Base-by-base conservation (phyloP, 2,113 vertebrate genomes). In the Forbesichthys papilliferus region DNA sequence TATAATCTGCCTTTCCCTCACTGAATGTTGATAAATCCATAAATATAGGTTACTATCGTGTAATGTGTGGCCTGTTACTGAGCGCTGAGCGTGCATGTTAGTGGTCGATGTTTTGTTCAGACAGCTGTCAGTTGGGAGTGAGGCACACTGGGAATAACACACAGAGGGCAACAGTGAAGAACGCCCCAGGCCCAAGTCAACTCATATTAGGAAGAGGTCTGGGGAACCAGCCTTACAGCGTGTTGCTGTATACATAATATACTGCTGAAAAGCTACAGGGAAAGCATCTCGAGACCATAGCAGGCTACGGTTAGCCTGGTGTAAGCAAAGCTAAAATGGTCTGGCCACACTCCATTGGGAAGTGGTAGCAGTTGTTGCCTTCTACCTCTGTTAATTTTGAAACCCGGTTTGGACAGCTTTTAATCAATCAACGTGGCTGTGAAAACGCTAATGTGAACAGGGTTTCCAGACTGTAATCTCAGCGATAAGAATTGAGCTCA, bases 221-320 rank as follows among this genome's bases (percentile, higher is more conserved):
- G 20, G 73, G 57, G 78, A 58, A 58, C 42, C 76, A 78, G 86
- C 81, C 80, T 84, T 84, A 64, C 55, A 49, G 20, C 49, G 1
- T 11, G 36, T 57, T 18, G 49, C 49, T 51, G 49, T 42, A 42
- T 13, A 53, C 52, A 42, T 8, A 42, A 8, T 42, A 42, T 42
- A 42, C 36, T 42, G 36, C 49, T 12, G 49, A 51, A 51, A 9
- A 51, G 49, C 4, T 42, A 8, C 36, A 7, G 49, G 3, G 49
- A 51, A 51, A 51, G 10, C 9, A 12, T 51, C 11, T 13, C 11
- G 49, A 51, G 11, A 51, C 36, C 5, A 42, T 42, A 42, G 36
- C 2, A 27, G 27, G 27, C 27, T 27, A 27, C 27, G 2, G 27
- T 27, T 27, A 27, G 27, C 27, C 27, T 27, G 27, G 2, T 27